Evolutionary conservation across 2,888 invertebrate genomes (phyloP).

Genomic region (Pandemis corylana): DNA sequence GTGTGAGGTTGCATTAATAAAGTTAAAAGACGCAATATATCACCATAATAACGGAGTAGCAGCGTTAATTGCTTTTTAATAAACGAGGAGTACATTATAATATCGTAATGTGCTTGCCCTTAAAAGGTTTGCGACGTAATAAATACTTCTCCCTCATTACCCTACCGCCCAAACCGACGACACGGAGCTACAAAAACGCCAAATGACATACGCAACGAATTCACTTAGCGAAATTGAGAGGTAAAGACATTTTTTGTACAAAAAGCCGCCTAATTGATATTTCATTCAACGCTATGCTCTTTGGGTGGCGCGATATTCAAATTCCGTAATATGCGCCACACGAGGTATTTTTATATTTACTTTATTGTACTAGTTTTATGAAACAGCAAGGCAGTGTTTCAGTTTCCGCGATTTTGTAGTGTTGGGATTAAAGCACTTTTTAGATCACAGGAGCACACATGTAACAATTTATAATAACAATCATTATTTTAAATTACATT

Average conservation of each 20-base stretch:
- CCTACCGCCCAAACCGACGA: slow-evolving; percentile 79
- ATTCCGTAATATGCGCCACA: slow-evolving; percentile 72
- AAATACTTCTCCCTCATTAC: slow-evolving; percentile 80
- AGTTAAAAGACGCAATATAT: not conserved
- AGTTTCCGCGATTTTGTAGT: slow-evolving; percentile 14
- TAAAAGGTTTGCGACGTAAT: slow-evolving; percentile 65
- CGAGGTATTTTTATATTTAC: slow-evolving; percentile 46
- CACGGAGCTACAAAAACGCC: slow-evolving; percentile 72
- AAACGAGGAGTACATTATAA: slow-evolving; percentile 36
- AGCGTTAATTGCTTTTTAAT: slow-evolving; percentile 34
- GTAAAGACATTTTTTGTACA: slow-evolving; percentile 73
- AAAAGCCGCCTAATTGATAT: slow-evolving; percentile 82
- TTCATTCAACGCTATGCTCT: slow-evolving; percentile 77
- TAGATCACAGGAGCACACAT: not conserved
- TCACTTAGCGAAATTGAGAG: slow-evolving; percentile 82
- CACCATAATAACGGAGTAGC: slow-evolving; percentile 1
- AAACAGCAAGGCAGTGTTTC: not conserved
- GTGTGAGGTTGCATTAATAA: not conserved
- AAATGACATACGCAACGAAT: slow-evolving; percentile 79
- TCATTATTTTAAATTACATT: no score
- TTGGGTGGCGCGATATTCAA: slow-evolving; percentile 78
- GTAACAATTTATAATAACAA: no score
- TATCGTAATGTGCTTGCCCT: slow-evolving; percentile 50
- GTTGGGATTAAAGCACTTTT: not conserved
- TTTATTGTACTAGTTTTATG: slow-evolving; percentile 22